Conservation (phyloP, 2,113 vertebrate species). For the Acanthisitta chloris region DNA sequence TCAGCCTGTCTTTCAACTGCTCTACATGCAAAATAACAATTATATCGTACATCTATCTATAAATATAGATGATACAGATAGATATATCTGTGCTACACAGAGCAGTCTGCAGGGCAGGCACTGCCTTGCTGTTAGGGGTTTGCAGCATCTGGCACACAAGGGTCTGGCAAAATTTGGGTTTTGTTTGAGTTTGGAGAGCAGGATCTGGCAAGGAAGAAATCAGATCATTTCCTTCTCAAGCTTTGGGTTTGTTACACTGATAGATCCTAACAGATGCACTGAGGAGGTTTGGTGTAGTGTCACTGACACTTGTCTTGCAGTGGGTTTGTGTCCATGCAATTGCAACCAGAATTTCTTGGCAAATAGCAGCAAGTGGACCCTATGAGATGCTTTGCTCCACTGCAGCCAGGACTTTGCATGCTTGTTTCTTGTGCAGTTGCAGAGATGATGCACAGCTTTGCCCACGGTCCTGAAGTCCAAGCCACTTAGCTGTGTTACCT, state of each 20-base stretch:
- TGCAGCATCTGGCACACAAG: accelerated
- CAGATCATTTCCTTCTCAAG: background rate
- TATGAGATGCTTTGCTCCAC: background rate
- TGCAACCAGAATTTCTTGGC: background rate
- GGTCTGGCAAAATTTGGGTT: background rate
- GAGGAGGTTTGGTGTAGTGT: background rate
- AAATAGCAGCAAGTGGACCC: background rate
- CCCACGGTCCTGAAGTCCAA: background rate
- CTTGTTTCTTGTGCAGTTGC: background rate
- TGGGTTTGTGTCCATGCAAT: background rate
- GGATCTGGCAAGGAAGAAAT: background rate
- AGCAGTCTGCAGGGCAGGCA: background rate
- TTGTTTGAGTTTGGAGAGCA: background rate
- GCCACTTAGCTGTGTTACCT: background rate
- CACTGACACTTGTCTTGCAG: accelerated
- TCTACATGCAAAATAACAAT: background rate
- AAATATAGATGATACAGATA: background rate
- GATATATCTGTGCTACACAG: too few species aligned
- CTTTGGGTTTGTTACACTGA: background rate
- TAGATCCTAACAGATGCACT: background rate
- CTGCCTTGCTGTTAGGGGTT: background rate
- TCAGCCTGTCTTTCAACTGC: background rate
- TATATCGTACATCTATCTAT: background rate
- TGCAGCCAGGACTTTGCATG: background rate
- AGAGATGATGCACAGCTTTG: background rate